Conservation (phyloP, 1,140 invertebrate genomes). For the Cardiocondyla obscurior region DNA sequence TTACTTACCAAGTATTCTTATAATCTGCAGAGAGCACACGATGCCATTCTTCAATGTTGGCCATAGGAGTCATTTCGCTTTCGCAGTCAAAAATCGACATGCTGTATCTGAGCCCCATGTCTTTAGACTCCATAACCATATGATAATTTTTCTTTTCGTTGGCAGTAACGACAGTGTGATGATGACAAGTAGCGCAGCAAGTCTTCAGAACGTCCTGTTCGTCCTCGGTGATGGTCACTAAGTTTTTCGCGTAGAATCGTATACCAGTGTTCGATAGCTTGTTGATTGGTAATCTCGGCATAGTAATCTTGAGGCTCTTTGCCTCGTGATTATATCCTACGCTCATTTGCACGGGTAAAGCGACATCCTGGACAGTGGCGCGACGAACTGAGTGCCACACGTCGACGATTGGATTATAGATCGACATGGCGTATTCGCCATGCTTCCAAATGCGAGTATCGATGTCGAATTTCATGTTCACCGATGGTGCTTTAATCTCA, state of each 20-base stretch:
- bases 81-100: conserved; percentile 77
- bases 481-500: conserved; percentile 1
- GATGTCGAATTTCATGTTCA: conserved; percentile 50
- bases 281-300: conserved; percentile 71
- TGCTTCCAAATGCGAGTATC: conserved; percentile 70
- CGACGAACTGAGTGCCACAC: conserved; percentile 77
- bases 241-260: conserved; percentile 67
- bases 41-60: conserved; percentile 40
- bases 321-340: conserved; percentile 69
- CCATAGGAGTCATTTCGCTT: conserved; percentile 52
- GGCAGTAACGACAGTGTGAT: conserved; percentile 70
- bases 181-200: conserved; percentile 72
- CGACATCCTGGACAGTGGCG: conserved; percentile 67
- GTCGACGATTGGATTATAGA: conserved; percentile 80
- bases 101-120: conserved; percentile 74
- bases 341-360: conserved; percentile 72
- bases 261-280: conserved; percentile 72
- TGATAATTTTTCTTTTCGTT: conserved; percentile 67
- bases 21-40: conserved; percentile 47
- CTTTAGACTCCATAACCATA: conserved; percentile 61
- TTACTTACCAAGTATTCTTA: conserved; percentile 61
- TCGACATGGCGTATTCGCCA: conserved; percentile 73
- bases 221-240: conserved; percentile 74
- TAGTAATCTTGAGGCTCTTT: conserved; percentile 71
- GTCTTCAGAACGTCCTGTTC: conserved; percentile 70